These are phyloP conservation scores for Alcedo atthis DNA, from an alignment of 2,797 vertebrate species.

Conservation along the genomic window DNA sequence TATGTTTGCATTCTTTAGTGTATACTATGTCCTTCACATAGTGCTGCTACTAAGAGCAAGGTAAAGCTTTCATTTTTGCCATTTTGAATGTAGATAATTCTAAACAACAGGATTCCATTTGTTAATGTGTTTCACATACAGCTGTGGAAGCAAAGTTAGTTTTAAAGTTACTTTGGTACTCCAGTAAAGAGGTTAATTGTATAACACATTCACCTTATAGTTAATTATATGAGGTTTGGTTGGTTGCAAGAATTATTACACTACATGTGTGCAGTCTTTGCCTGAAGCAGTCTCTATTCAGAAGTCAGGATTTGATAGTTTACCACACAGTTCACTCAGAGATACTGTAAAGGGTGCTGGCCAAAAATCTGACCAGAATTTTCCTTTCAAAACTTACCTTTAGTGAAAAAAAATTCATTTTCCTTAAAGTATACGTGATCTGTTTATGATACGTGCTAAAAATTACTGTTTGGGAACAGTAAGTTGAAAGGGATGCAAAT, in stretches of 20 bases:
- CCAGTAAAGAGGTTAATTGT: not conserved
- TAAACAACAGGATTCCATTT: not conserved
- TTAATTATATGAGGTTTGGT: not conserved
- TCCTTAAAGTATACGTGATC: not conserved
- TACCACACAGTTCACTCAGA: not conserved
- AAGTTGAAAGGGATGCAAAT: not conserved
- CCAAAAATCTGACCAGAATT: too few species aligned
- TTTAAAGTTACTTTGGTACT: not conserved
- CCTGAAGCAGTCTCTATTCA: not conserved
- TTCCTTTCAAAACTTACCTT: not conserved
- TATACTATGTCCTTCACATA: not conserved
- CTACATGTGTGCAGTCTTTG: not conserved
- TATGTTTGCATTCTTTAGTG: not conserved
- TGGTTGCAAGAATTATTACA: not conserved
- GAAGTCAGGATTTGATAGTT: not conserved
- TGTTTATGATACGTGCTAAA: not conserved
- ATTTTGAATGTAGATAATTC: not conserved
- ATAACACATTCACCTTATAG: not conserved
- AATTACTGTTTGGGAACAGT: not conserved
- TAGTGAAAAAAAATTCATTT: not conserved
- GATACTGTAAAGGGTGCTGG: not conserved
- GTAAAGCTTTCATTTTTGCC: not conserved
- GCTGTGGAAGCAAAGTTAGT: not conserved
- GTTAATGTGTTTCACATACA: not conserved
- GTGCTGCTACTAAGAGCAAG: not conserved